These are phyloP conservation scores for Pitta sordida DNA, from an alignment of 2,113 vertebrate species.

Conservation along the genomic window DNA sequence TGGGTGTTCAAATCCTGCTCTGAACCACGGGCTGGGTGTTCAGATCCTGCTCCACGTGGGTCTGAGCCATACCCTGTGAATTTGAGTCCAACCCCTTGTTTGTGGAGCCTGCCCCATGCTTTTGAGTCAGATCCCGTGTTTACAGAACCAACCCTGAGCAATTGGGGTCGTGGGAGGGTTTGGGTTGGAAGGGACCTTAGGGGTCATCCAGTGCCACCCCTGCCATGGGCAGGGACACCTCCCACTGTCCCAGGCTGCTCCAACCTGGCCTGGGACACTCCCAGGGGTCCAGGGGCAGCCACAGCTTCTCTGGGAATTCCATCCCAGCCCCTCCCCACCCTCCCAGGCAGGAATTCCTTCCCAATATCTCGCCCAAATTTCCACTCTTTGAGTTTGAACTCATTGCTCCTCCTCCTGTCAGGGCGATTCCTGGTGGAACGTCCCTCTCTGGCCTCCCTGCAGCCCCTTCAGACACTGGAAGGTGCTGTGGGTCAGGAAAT, in stretches of 20 bases:
- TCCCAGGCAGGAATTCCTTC: not conserved
- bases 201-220: not conserved
- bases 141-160: accelerated
- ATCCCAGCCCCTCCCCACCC: not conserved
- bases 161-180: not conserved
- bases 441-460: not conserved
- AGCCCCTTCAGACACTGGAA: not conserved
- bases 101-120: accelerated
- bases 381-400: not conserved
- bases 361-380: accelerated
- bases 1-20: too few species aligned
- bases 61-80: accelerated
- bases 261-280: not conserved
- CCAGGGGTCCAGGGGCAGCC: not conserved
- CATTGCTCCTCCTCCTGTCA: accelerated
- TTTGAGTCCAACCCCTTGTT: accelerated
- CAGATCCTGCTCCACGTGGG: too few species aligned
- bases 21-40: too few species aligned
- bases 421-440: accelerated
- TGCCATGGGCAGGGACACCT: not conserved
- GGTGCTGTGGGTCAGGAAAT: not conserved
- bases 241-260: accelerated
- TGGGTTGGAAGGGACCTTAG: not conserved
- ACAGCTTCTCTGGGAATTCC: not conserved
- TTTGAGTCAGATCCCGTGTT: not conserved